phyloP scores from a whole-genome alignment of 1,140 invertebrate genomes.

The Stratiolaelaps scimitus region DNA sequence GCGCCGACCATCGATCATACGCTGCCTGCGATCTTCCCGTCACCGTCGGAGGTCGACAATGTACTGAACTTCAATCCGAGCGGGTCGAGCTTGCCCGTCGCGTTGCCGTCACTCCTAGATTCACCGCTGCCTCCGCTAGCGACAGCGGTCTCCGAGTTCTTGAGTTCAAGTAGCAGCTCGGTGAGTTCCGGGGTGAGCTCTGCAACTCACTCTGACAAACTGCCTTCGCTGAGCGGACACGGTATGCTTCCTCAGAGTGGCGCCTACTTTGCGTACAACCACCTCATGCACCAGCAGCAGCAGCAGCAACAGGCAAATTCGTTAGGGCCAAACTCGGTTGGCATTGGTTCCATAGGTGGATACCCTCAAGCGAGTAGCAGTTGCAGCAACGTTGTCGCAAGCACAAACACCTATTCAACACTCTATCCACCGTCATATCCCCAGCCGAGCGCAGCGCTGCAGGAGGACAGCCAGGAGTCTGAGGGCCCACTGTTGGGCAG shows the following conservation, averaged over 20 bases:
- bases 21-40: background rate
- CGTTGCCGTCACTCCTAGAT: background rate
- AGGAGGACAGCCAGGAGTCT: constrained; percentile 24
- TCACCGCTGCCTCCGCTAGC: constrained; percentile 2
- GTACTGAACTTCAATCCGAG: constrained; percentile 2
- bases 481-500: constrained; percentile 17
- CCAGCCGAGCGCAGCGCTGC: background rate
- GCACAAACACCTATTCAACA: background rate
- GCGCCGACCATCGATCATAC: constrained; percentile 5
- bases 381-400: too few species aligned
- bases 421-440: background rate
- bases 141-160: background rate
- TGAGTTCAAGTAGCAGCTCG: too few species aligned
- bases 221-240: background rate
- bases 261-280: constrained; percentile 1
- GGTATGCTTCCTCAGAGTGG: constrained; percentile 14
- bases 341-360: background rate
- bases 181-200: background rate
- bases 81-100: too few species aligned
- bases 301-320: too few species aligned
- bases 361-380: constrained; percentile 21
- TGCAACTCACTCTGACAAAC: background rate
- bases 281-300: background rate
- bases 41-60: constrained; percentile 1
- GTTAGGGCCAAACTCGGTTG: too few species aligned